Evolutionary conservation across 1,140 invertebrate species (phyloP), one percentile per base, ranked within the genome.

Genomic region (Diachasmimorpha longicaudata): DNA sequence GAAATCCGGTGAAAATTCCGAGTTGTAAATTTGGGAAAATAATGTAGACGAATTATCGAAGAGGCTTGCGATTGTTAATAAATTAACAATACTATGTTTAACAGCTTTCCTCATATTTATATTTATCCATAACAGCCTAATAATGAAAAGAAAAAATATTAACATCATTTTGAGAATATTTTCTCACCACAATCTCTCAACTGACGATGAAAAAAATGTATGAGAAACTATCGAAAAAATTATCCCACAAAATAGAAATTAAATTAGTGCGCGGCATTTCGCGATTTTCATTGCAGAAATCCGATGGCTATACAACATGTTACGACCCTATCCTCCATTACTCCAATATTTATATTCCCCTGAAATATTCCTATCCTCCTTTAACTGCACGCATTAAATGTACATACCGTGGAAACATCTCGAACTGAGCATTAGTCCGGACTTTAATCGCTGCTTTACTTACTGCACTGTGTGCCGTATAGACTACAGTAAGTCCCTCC

Each of bases 391-490:
- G 71, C 52, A 73, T 73, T 73, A 63, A 73, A 25, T 72, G 36
- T 73, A 63, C 23, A 63, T 63, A 63, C 71, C 39, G 71, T 42
- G n/a, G 71, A 63, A 73, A 73, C 71, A 63, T 42, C 71, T 73
- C 21, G 36, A 42, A 23, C 23, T 42, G 52, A 36, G 71, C 37
- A 73, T 73, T 55, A 63, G 71, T 16, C 31, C 25, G 58, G 71
- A 73, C 52, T 63, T 73, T 66, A 73, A 73, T 73, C 71, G 71
- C 71, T 63, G 71, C 71, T 73, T 73, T 63, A 73, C 52, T 73
- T 73, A 73, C 71, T 73, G 21, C 23, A 63, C 23, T 63, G 19
- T 63, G 14, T 31, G 19, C n/a, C n/a, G 48, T 55, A 55, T 63
- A 63, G 19, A 63, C 48, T 19, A 52, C 48, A 52, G 48, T 52